Base-by-base conservation (phyloP, 2,888 invertebrate genomes). In the Spisula solida region DNA sequence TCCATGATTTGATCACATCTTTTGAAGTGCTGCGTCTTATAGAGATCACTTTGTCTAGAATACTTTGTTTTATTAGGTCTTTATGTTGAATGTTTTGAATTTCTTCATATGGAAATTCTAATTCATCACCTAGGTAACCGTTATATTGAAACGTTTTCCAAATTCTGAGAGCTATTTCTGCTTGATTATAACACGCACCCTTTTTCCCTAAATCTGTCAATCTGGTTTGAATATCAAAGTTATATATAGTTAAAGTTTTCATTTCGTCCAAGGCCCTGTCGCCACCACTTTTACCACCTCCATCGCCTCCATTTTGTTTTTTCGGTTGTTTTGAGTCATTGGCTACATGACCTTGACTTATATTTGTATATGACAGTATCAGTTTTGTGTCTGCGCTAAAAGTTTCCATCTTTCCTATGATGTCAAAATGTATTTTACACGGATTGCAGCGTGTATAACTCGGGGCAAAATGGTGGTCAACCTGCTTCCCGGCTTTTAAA, bases 91-190 rank as follows among this genome's bases (percentile, higher is more conserved):
- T 78, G 18, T 86, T 56, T 20, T 48, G 20, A 55, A 86, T 25
- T 55, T 82, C 82, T 79, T 81, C 80, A 25, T 34, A 20, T 4
- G 90, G 89, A 79, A 88, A 88, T n/a, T 87, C 55, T 1, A 66
- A 51, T 8, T 85, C 87, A 29, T 87, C 75, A n/a, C 93, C 92
- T n/a, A 94, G 66, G 66, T 93, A 93, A 18, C 94, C 94, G 79
- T 94, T 92, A 56, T 88, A 86, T 60, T 93, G 92, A 79, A 93
- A 94, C 0, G 91, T 85, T 34, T 85, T 88, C 94, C 94, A 94
- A 25, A 94, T 55, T 51, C 89, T 81, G 2, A 47, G 29, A 0
- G 90, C 88, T 47, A 93, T 60, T 14, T 86, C 80, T 1, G 80
- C 75, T 5, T 89, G 83, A 66, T 87, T 82, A 16, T 90, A 82